Evolutionary conservation across 2,113 vertebrate species (phyloP).

Genomic region (Lepus europaeus): DNA sequence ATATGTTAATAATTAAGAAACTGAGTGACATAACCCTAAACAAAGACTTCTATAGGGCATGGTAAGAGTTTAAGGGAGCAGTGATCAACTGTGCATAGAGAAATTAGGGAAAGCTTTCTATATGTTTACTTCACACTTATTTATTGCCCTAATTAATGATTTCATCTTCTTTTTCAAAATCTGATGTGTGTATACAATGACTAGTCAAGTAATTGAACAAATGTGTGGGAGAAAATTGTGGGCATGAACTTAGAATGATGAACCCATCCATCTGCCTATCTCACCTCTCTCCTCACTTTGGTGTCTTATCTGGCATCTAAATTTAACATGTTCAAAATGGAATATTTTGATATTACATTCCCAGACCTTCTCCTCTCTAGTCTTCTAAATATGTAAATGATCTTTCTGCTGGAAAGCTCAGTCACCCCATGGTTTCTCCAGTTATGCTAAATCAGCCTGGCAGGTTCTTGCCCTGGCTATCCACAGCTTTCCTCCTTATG

Average conservation of each 20-base stretch:
- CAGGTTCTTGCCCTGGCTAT: background rate
- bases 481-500: background rate
- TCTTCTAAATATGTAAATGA: background rate
- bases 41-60: accelerated
- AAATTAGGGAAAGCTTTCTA: background rate
- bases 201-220: background rate
- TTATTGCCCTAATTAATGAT: background rate
- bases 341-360: background rate
- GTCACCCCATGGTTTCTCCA: background rate
- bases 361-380: background rate
- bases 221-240: background rate
- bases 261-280: background rate
- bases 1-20: background rate
- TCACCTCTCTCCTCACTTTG: background rate
- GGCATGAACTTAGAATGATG: background rate
- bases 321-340: background rate
- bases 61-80: background rate
- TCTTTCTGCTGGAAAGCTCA: background rate
- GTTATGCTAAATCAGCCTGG: background rate
- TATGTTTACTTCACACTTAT: background rate
- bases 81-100: background rate
- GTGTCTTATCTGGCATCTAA: background rate
- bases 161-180: background rate
- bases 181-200: background rate
- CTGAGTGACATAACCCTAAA: background rate